Evolutionary conservation across 2,797 vertebrate species (phyloP).

Genomic region (Pristis pectinata): DNA sequence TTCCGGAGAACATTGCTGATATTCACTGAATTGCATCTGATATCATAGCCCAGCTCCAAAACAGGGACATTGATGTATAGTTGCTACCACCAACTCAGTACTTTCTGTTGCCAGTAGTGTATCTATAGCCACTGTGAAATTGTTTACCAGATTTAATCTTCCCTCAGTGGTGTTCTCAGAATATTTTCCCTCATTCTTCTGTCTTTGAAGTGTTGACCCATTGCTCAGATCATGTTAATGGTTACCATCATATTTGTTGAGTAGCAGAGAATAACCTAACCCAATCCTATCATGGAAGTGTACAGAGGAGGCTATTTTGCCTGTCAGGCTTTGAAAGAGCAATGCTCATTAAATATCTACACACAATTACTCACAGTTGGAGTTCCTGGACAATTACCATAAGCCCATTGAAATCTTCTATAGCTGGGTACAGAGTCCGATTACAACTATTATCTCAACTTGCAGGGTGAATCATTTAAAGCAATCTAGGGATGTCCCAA

Average conservation of each 20-base stretch:
- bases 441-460: background rate
- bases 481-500: background rate
- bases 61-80: too few relatives aligned
- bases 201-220: background rate
- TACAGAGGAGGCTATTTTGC: background rate
- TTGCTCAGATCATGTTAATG: background rate
- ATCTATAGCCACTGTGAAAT: background rate
- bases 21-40: too few relatives aligned
- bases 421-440: background rate
- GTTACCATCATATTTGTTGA: background rate
- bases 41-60: too few relatives aligned
- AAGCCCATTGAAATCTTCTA: background rate
- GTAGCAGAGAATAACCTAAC: background rate
- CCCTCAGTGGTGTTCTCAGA: background rate
- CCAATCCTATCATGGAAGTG: background rate
- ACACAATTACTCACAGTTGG: background rate
- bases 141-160: background rate
- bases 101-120: background rate
- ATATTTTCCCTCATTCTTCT: background rate
- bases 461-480: too few relatives aligned
- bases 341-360: background rate
- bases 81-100: background rate
- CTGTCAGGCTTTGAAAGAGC: background rate
- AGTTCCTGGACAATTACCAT: background rate
- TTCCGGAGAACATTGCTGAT: too few relatives aligned